phyloP scores from a whole-genome alignment of 2,113 vertebrate species.

The Podocnemis expansa region DNA sequence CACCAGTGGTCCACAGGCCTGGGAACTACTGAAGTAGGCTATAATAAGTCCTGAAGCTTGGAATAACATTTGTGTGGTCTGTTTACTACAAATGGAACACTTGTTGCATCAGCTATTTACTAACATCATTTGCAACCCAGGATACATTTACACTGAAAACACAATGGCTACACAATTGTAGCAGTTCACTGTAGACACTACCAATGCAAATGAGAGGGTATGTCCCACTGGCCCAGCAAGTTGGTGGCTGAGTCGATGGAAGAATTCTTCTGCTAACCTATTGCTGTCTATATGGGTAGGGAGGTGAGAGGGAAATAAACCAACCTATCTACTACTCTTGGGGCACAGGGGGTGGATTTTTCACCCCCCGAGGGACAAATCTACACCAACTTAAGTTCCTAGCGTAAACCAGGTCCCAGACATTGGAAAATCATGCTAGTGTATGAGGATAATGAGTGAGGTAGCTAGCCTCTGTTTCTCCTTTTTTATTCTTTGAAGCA shows the following conservation, averaged over 20 bases:
- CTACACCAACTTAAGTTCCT: background rate
- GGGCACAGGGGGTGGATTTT: background rate
- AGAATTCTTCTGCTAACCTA: background rate
- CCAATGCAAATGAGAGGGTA: background rate
- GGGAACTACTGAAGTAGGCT: too few relatives aligned
- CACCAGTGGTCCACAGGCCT: too few relatives aligned
- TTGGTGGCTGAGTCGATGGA: too few relatives aligned
- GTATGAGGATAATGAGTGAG: background rate
- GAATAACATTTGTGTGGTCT: background rate
- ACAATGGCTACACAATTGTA: background rate
- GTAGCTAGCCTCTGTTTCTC: background rate
- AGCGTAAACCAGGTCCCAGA: background rate
- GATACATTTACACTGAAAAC: background rate
- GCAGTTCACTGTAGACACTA: too few relatives aligned
- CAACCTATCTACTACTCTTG: background rate
- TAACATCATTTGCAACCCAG: background rate
- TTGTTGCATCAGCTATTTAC: background rate
- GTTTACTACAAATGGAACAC: background rate
- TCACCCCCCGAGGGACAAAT: background rate
- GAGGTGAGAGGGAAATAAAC: rapidly evolving
- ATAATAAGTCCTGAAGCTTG: background rate
- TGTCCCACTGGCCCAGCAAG: background rate
- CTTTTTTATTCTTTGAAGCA: background rate
- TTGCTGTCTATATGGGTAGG: background rate
- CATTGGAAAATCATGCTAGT: background rate